Conservation (phyloP, 2,888 invertebrate species). For the Papilio protenor region DNA sequence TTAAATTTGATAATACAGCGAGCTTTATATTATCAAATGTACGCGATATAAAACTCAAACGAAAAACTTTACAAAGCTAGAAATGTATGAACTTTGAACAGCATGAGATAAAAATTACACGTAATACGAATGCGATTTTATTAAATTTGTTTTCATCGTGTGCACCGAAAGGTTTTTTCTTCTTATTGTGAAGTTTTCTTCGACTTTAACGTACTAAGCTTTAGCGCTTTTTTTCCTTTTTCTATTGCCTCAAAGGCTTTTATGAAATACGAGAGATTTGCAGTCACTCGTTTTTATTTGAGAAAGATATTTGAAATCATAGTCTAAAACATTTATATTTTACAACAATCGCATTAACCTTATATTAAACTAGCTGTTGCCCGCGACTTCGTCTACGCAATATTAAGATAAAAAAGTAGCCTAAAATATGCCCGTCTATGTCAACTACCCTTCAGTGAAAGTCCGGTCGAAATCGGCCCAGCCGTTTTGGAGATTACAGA, state of each 20-base stretch:
- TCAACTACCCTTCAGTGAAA: too few species aligned
- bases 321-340: not conserved
- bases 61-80: conserved; percentile 16
- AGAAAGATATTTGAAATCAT: not conserved
- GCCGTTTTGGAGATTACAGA: too few species aligned
- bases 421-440: too few species aligned
- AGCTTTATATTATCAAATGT: not conserved
- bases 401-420: too few species aligned
- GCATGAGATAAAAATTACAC: conserved; percentile 1
- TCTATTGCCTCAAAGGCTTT: conserved; percentile 11
- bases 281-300: not conserved
- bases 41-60: not conserved
- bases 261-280: not conserved
- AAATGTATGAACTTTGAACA: not conserved
- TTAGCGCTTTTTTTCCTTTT: not conserved
- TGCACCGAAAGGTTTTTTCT: not conserved
- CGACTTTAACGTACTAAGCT: conserved; percentile 4
- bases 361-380: too few species aligned
- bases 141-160: conserved; percentile 1
- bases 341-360: not conserved
- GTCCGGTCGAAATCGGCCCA: too few species aligned
- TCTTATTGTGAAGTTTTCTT: conserved; percentile 11
- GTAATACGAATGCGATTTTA: not conserved
- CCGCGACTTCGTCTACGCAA: too few species aligned
- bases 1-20: not conserved